These are phyloP conservation scores for Drosophila fulvimacula DNA, from an alignment of 2,888 invertebrate species.

Conservation along the genomic window DNA sequence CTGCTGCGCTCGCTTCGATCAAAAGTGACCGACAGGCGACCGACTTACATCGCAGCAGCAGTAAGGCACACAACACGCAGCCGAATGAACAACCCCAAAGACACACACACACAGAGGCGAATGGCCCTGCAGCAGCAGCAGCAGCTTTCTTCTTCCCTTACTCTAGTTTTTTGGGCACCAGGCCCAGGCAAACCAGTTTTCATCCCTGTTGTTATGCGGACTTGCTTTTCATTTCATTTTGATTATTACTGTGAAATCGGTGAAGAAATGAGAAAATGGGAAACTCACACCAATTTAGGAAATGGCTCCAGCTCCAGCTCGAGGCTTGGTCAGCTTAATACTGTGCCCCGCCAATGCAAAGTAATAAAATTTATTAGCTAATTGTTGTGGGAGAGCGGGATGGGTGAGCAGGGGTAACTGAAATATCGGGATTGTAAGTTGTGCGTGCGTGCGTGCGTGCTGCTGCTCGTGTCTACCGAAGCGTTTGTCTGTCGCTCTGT, in stretches of 20 bases:
- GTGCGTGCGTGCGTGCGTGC: constrained; percentile 61
- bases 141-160: constrained; percentile 73
- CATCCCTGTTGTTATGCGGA: constrained; percentile 65
- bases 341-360: constrained; percentile 33
- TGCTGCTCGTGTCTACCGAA: constrained; percentile 56
- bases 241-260: constrained; percentile 55
- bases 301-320: constrained; percentile 4
- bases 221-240: constrained; percentile 73
- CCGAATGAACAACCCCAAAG: constrained; percentile 49
- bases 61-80: not conserved
- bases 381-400: constrained; percentile 22
- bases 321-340: constrained; percentile 9
- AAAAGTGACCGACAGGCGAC: constrained; percentile 54
- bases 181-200: constrained; percentile 60
- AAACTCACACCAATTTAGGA: constrained; percentile 28
- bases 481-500: constrained; percentile 47
- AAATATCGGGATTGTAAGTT: constrained; percentile 52
- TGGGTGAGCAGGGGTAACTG: not conserved
- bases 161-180: constrained; percentile 40
- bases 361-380: constrained; percentile 56
- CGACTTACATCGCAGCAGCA: constrained; percentile 54
- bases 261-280: constrained; percentile 45
- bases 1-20: constrained; percentile 57
- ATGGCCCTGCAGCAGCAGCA: constrained; percentile 23
- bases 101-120: constrained; percentile 36